Evolutionary conservation across 2,113 vertebrate species (phyloP), one percentile per base, ranked within the genome.

Genomic region (Scatophagus argus): DNA sequence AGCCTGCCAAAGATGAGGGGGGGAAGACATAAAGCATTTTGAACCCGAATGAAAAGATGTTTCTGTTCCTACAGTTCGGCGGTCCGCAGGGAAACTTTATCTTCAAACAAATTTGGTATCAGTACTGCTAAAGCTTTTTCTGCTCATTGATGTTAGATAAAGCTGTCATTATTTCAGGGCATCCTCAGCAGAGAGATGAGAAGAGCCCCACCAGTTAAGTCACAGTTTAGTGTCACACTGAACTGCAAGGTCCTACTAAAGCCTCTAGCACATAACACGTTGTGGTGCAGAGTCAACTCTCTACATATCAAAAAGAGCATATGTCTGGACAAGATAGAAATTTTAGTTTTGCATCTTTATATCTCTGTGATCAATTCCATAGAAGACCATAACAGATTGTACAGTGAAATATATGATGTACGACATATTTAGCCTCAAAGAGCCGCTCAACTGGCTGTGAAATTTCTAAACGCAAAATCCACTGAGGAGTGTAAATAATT

Each of bases 91-190:
- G 91, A 87, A 87, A 82, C 70, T 65, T 82, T 81, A 87, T 91
- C 88, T 90, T 88, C 77, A 89, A 78, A 86, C 60, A 79, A 66
- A 90, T 84, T 85, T 65, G 66, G 47, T 77, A 84, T 85, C 88
- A 82, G 88, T 67, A 47, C 51, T 2, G 21, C 47, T 29, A 61
- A 34, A 74, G 74, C 60, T 56, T 70, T 71, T 78, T 77, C 69
- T 84, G 39, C 64, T 81, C 52, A 58, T 73, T 81, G 79, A 89
- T 85, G 81, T 79, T 27, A 54, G 79, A 80, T 85, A 78, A 85
- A 79, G 47, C 73, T 77, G 73, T 89, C 38, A 74, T 87, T 82
- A 81, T 86, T 70, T 62, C 63, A 74, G 63, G 49, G 36, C n/a
- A 47, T 66, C 34, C 34, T 79, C 16, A 44, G 46, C 56, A 77